phyloP scores from a whole-genome alignment of 2,888 invertebrate species.

The Panopea generosa region DNA sequence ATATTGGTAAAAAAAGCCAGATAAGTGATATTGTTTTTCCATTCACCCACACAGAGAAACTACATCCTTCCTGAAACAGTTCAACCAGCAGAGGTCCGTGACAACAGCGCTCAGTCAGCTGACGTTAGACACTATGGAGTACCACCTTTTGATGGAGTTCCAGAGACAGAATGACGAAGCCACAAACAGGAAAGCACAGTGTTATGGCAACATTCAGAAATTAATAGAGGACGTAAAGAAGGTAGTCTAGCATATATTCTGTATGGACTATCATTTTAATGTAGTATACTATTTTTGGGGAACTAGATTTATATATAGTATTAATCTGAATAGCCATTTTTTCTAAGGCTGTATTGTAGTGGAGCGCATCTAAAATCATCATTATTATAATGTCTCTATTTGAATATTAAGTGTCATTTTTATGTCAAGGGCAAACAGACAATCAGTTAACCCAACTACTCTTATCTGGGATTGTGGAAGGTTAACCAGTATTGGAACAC shows the following conservation, averaged over 20 bases:
- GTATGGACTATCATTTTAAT: too few relatives aligned
- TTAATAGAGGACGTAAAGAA: conserved; percentile 71
- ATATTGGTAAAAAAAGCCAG: too few relatives aligned
- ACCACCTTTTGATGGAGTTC: conserved; percentile 76
- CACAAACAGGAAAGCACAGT: conserved; percentile 71
- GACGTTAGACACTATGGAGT: conserved; percentile 80
- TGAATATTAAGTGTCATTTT: too few relatives aligned
- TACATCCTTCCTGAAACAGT: conserved; percentile 72
- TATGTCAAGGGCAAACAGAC: too few relatives aligned
- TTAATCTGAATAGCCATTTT: too few relatives aligned
- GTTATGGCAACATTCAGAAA: conserved; percentile 69
- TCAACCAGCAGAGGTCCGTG: conserved; percentile 75
- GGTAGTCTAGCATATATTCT: too few relatives aligned
- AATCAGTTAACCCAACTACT: too few relatives aligned
- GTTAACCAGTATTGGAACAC: too few relatives aligned
- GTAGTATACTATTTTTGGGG: background rate
- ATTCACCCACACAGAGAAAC: conserved; percentile 73
- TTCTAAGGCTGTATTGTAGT: background rate
- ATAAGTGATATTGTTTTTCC: too few relatives aligned
- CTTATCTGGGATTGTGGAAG: too few relatives aligned
- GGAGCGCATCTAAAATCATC: too few relatives aligned
- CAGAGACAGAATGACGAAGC: conserved; percentile 76
- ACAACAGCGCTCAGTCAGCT: conserved; percentile 74
- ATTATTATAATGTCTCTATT: too few relatives aligned
- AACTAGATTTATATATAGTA: background rate